phyloP scores from a whole-genome alignment of 2,888 invertebrate genomes.

The Hipparchia sbordonii region DNA sequence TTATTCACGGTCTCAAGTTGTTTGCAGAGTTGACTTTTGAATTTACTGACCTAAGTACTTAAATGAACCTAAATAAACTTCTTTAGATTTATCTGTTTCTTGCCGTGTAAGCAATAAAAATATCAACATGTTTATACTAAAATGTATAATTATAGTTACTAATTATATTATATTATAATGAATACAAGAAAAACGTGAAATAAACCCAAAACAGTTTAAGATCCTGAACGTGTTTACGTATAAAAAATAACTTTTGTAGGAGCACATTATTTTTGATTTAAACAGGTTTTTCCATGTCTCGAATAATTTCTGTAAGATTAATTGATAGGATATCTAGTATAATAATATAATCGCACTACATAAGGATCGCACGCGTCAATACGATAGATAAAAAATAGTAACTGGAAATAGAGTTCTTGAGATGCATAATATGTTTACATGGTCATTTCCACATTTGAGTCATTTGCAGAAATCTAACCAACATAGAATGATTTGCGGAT shows the following conservation, averaged over 20 bases:
- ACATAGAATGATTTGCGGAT: slow-evolving; percentile 1
- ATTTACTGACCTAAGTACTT: not conserved
- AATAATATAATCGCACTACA: too few relatives aligned
- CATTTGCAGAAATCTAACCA: not conserved
- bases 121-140: too few relatives aligned
- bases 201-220: not conserved
- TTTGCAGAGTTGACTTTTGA: too few relatives aligned
- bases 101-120: not conserved
- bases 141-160: not conserved
- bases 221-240: not conserved
- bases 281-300: not conserved
- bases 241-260: not conserved
- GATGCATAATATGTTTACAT: slow-evolving; percentile 10
- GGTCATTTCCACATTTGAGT: slow-evolving; percentile 23
- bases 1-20: not conserved
- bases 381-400: slow-evolving; percentile 8
- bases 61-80: slow-evolving; percentile 9
- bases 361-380: not conserved
- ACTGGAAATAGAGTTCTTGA: slow-evolving; percentile 19
- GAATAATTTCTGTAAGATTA: not conserved
- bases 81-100: not conserved
- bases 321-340: not conserved
- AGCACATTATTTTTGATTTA: not conserved
- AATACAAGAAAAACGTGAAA: not conserved
- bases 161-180: not conserved